Evolutionary conservation across 2,113 vertebrate species (phyloP).

Genomic region (Phrynosoma blainvillii): DNA sequence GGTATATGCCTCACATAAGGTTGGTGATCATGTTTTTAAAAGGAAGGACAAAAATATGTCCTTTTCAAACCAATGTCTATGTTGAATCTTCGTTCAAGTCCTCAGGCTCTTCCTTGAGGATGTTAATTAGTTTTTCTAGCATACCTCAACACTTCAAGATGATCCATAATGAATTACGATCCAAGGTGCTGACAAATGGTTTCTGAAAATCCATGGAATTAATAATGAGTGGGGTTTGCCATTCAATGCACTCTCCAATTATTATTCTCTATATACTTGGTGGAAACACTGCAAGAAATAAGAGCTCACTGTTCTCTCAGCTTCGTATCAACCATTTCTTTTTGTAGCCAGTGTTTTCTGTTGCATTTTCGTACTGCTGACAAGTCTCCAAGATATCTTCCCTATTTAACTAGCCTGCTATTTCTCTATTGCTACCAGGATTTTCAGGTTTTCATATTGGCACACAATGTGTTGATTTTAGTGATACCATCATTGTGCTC

Average conservation of each 20-base stretch:
- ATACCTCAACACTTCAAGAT: conserved; percentile 14
- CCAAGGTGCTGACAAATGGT: conserved; percentile 24
- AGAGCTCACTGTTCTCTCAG: not conserved
- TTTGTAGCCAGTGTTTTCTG: not conserved
- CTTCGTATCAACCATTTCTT: not conserved
- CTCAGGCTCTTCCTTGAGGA: conserved; percentile 5
- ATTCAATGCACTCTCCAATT: not conserved
- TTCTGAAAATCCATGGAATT: conserved; percentile 27
- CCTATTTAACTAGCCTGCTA: not conserved
- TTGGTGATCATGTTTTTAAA: too few relatives aligned
- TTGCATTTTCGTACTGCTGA: not conserved
- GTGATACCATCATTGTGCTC: not conserved
- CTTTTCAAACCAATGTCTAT: not conserved
- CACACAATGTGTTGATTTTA: conserved; percentile 26
- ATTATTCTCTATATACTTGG: not conserved
- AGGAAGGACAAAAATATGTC: not conserved
- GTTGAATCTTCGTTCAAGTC: not conserved
- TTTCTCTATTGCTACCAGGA: not conserved
- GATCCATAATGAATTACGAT: conserved; percentile 27
- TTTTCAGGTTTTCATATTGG: conserved; percentile 1
- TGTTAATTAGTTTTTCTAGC: conserved; percentile 28
- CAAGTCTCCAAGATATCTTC: not conserved
- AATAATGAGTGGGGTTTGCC: conserved; percentile 22
- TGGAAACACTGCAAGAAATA: not conserved
- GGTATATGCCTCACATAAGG: too few relatives aligned